phyloP scores from a whole-genome alignment of 2,113 vertebrate species.

The Ictalurus punctatus region DNA sequence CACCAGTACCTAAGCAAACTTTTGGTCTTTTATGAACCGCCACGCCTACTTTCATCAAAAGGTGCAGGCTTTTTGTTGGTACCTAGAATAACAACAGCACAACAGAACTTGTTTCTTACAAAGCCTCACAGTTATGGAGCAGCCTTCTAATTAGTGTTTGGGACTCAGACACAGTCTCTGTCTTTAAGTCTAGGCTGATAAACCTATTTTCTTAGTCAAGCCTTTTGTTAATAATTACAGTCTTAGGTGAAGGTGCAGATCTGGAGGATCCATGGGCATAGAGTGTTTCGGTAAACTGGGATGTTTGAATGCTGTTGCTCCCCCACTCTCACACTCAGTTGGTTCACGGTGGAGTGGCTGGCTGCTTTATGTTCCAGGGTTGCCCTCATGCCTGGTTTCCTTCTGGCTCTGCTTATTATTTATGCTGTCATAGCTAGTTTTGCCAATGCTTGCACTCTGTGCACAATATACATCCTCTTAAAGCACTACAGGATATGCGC shows the following conservation, averaged over 20 bases:
- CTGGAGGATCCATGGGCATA: neutral
- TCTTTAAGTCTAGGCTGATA: neutral
- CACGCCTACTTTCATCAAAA: neutral
- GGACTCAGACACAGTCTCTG: neutral
- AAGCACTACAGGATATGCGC: neutral
- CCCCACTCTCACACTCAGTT: neutral
- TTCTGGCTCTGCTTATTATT: neutral
- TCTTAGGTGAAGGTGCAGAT: too few relatives aligned
- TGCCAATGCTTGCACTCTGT: neutral
- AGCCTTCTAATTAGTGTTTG: neutral
- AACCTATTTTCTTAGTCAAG: neutral
- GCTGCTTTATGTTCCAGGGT: neutral
- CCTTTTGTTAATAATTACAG: neutral
- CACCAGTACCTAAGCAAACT: neutral
- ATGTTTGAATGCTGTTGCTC: too few relatives aligned
- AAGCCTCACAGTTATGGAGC: neutral
- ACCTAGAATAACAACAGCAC: neutral
- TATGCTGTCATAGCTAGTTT: neutral
- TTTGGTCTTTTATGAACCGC: neutral
- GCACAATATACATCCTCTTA: neutral
- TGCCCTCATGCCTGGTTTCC: neutral
- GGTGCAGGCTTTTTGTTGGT: neutral
- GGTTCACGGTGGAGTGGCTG: neutral
- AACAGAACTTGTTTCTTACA: neutral
- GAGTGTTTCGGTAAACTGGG: neutral